phyloP scores from a whole-genome alignment of 2,797 vertebrate species.

The Hafferia zeledoni region DNA sequence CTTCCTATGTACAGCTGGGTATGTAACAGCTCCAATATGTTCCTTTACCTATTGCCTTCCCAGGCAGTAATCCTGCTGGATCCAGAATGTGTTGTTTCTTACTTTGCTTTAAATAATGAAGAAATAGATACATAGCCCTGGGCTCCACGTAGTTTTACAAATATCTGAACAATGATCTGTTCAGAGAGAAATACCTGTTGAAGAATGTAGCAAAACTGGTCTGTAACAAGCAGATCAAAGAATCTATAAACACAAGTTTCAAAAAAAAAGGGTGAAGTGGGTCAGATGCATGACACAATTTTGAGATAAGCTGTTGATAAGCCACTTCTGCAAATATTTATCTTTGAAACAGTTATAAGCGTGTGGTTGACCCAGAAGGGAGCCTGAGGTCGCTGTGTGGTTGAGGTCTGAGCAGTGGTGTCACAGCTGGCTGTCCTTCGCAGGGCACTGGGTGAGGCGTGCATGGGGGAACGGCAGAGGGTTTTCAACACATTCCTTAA shows the following conservation, averaged over 20 bases:
- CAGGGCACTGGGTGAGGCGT: fast-evolving
- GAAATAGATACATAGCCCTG: background rate
- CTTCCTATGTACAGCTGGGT: background rate
- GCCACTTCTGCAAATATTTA: constrained; percentile 13
- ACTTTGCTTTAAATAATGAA: background rate
- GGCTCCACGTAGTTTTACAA: background rate
- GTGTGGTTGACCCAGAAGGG: background rate
- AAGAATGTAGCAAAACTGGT: constrained; percentile 29
- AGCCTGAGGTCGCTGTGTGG: background rate
- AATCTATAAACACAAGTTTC: background rate
- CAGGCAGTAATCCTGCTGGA: background rate
- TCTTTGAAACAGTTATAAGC: background rate
- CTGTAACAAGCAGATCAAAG: background rate
- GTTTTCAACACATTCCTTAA: background rate
- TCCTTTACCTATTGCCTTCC: background rate
- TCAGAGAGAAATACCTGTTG: background rate
- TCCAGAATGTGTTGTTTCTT: background rate
- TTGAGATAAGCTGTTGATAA: constrained; percentile 55
- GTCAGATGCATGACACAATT: background rate
- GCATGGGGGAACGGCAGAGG: fast-evolving
- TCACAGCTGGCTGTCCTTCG: fast-evolving
- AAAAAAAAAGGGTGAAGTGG: background rate
- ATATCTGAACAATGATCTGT: background rate
- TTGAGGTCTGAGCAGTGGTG: background rate
- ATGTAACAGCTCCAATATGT: fast-evolving